Evolutionary conservation across 23 tunicate species (phyloP).

Genomic region (Trididemnum clinides): DNA sequence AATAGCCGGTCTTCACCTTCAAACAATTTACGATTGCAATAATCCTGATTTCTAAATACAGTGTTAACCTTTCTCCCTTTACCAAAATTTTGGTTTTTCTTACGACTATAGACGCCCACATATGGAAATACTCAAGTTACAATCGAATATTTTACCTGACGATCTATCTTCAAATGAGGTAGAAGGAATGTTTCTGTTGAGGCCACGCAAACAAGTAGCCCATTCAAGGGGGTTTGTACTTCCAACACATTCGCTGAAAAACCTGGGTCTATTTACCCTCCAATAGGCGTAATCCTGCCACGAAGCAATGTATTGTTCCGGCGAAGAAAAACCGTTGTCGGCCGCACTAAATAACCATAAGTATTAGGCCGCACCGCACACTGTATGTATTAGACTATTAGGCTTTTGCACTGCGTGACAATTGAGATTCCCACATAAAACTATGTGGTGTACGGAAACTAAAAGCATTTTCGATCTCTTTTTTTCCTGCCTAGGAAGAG

Average conservation of each 20-base stretch:
- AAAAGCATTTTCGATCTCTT: too few relatives aligned
- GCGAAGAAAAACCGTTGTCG: too few relatives aligned
- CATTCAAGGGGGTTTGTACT: conserved; percentile 22
- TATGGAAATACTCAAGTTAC: not conserved
- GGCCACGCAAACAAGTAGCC: conserved; percentile 9
- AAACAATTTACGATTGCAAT: too few relatives aligned
- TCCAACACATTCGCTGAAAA: not conserved
- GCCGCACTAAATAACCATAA: too few relatives aligned
- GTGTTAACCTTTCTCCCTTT: not conserved
- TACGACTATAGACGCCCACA: not conserved
- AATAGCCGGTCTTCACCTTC: too few relatives aligned
- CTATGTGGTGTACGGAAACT: too few relatives aligned
- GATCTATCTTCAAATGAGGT: not conserved
- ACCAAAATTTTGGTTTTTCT: not conserved
- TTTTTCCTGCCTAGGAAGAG: too few relatives aligned
- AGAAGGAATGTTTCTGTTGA: conserved; percentile 34
- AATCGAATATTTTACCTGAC: not conserved
- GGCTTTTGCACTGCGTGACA: too few relatives aligned
- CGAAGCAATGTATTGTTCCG: conserved; percentile 3
- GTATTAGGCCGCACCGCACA: too few relatives aligned
- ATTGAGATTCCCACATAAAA: too few relatives aligned
- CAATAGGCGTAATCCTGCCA: conserved; percentile 74
- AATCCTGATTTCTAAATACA: too few relatives aligned
- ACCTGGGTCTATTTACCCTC: conserved; percentile 50
- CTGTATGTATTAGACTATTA: too few relatives aligned